phyloP scores from a whole-genome alignment of 2,888 invertebrate species.

The Xestia ashworthii region DNA sequence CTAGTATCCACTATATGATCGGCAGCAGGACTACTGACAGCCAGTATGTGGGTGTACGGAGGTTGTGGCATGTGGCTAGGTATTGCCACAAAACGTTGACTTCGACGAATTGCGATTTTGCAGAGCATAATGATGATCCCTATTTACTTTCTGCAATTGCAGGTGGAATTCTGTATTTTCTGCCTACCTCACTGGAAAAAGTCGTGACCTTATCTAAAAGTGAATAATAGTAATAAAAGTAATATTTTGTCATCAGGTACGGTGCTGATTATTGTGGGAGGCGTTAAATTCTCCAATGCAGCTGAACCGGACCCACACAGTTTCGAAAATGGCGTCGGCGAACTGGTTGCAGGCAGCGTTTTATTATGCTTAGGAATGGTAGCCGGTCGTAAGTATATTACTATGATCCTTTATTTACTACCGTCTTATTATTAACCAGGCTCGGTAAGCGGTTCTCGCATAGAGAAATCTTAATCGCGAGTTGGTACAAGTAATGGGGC shows the following conservation, averaged over 20 bases:
- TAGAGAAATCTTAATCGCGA: constrained; percentile 19
- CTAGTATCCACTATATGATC: not conserved
- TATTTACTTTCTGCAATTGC: not conserved
- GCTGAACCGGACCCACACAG: constrained; percentile 80
- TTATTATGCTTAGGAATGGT: constrained; percentile 91
- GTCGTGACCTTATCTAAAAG: not conserved
- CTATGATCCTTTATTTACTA: constrained; percentile 28
- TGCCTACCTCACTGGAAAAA: not conserved
- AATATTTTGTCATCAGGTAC: constrained; percentile 82
- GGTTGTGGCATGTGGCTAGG: not conserved
- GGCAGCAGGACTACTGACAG: not conserved
- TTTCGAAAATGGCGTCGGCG: constrained; percentile 86
- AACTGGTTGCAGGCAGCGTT: constrained; percentile 92
- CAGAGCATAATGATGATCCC: not conserved
- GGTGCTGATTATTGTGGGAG: constrained; percentile 92
- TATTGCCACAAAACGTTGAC: not conserved
- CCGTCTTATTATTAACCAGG: constrained; percentile 13
- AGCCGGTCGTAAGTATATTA: constrained; percentile 88
- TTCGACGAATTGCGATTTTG: not conserved
- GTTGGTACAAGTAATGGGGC: constrained; percentile 12
- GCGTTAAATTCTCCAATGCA: constrained; percentile 90
- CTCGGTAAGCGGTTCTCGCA: not conserved
- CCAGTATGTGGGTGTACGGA: too few species aligned
- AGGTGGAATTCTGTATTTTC: not conserved
- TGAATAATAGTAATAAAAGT: not conserved